phyloP scores from a whole-genome alignment of 2,888 invertebrate genomes.

The Hyalella azteca region DNA sequence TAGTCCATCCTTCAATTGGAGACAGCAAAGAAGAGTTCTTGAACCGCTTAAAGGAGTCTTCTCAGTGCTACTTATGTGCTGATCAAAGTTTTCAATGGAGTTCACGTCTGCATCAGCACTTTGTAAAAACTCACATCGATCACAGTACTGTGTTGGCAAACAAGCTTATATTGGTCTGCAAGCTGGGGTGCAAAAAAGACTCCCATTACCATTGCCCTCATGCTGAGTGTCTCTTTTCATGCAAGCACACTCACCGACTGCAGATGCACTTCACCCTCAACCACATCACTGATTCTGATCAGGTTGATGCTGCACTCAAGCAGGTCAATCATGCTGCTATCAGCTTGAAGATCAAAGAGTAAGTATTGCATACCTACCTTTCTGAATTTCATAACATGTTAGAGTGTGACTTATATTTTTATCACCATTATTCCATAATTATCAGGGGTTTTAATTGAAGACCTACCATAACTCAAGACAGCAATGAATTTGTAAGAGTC shows the following conservation, averaged over 20 bases:
- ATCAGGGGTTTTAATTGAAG: too few species aligned
- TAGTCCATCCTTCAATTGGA: conserved; percentile 27
- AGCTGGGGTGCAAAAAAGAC: conserved; percentile 29
- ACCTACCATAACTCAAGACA: too few species aligned
- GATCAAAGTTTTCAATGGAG: conserved; percentile 2
- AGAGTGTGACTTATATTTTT: too few species aligned
- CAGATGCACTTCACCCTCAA: conserved; percentile 22
- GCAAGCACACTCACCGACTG: background rate
- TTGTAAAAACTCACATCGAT: conserved; percentile 13
- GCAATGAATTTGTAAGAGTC: too few species aligned
- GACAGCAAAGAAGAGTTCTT: conserved; percentile 25
- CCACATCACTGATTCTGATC: conserved; percentile 23
- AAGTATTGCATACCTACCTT: background rate
- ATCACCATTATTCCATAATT: too few species aligned
- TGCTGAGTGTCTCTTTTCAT: conserved; percentile 22
- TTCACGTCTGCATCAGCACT: background rate
- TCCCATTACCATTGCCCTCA: conserved; percentile 31
- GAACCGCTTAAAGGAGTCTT: background rate
- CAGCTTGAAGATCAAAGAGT: conserved; percentile 12
- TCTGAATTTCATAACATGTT: too few species aligned
- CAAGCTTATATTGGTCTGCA: conserved; percentile 7
- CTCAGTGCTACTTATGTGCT: background rate
- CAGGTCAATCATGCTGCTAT: conserved; percentile 28
- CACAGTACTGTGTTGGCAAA: background rate
- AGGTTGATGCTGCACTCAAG: background rate